Evolutionary conservation across 2,113 vertebrate species (phyloP), one percentile per base, ranked within the genome.

Genomic region (Anoplopoma fimbria): DNA sequence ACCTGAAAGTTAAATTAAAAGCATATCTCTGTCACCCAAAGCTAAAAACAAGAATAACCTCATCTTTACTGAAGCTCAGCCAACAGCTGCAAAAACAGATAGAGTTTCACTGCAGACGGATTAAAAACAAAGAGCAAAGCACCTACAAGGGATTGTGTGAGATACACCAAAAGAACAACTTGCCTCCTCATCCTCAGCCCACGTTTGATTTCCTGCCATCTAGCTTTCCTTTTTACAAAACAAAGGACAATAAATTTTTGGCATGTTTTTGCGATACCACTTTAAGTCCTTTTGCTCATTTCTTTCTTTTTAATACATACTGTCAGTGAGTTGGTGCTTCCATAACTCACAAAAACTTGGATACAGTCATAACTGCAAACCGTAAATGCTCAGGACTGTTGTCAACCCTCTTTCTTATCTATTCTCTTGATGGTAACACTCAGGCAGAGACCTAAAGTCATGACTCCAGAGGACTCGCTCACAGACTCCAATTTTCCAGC

Each of bases 81-180:
- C 85, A 85, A 55, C 75, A 77, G 69, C 77, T 68, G 68, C 64
- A 74, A 60, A 67, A 64, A 81, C 61, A 80, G 72, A 77, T 49
- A 79, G 83, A 72, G 68, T 72, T 82, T 77, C 64, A 40, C 75
- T 76, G 76, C 77, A 68, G 83, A 71, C 55, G 61, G 60, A 86
- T 86, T 65, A 63, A 83, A 85, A 83, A 79, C 79, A 87, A 88
- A 89, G 78, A 87, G 61, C 75, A 42, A 82, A 85, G 74, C 57
- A 87, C 80, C 79, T 87, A 76, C 81, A 61, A 90, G 81, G 77
- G 77, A 75, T 87, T 83, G 69, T 85, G 81, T 77, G 68, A 84
- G 75, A 85, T 74, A 34, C 73, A 77, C 62, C 49, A 86, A 68
- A 58, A 63, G 75, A 86, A 58, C 14, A 75, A n/a, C 49, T 64